phyloP scores from a whole-genome alignment of 1,140 invertebrate species.

The Drosophila ohnishii region DNA sequence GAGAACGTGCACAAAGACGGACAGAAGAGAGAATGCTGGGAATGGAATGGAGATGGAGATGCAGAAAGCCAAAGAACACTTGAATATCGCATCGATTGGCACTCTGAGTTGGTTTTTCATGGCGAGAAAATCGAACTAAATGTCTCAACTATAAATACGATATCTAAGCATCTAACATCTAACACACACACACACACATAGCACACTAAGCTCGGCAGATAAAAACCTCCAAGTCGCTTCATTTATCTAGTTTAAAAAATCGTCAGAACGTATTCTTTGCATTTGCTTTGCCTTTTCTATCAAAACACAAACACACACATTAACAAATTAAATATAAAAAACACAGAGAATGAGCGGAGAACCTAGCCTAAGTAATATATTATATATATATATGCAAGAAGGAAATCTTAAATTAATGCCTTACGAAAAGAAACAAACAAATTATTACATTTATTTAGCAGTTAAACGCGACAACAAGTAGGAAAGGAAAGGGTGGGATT shows the following conservation, averaged over 20 bases:
- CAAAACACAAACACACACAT: slow-evolving; percentile 16
- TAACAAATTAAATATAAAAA: slow-evolving; percentile 20
- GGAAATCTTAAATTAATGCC: slow-evolving; percentile 74
- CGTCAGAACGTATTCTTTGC: slow-evolving; percentile 18
- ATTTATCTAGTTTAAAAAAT: slow-evolving; percentile 25
- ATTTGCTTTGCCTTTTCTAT: slow-evolving; percentile 44
- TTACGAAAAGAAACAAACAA: slow-evolving; percentile 50
- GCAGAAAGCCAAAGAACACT: slow-evolving; percentile 59
- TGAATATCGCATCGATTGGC: slow-evolving; percentile 49
- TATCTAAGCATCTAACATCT: slow-evolving; percentile 42
- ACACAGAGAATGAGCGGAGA: slow-evolving; percentile 13
- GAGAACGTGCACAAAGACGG: slow-evolving; percentile 20
- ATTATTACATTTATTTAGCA: slow-evolving; percentile 72
- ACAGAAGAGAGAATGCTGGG: slow-evolving; percentile 1
- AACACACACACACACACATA: slow-evolving; percentile 18
- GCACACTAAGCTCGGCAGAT: slow-evolving; percentile 36
- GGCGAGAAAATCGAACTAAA: slow-evolving; percentile 54
- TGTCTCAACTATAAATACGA: slow-evolving; percentile 55
- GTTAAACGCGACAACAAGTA: slow-evolving; percentile 43
- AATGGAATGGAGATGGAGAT: background rate
- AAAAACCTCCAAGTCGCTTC: slow-evolving; percentile 24
- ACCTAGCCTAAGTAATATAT: slow-evolving; percentile 57
- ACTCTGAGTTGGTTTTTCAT: slow-evolving; percentile 48
- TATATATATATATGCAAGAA: slow-evolving; percentile 30
- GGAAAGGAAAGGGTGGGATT: slow-evolving; percentile 7